Evolutionary conservation across 2,797 vertebrate genomes (phyloP).

Genomic region (Hyperoplus lanceolatus): DNA sequence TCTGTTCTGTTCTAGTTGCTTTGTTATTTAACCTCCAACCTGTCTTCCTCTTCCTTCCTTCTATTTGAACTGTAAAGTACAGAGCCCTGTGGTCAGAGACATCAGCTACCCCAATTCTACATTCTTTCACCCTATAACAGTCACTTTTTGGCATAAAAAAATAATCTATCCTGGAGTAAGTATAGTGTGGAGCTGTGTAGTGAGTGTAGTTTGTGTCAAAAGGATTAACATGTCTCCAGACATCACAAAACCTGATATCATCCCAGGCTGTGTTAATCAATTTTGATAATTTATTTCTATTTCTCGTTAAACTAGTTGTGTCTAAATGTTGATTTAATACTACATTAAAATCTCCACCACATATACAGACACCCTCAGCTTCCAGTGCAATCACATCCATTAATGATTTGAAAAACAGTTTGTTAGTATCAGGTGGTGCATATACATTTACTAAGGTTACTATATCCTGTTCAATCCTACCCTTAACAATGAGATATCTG

Average conservation of each 20-base stretch:
- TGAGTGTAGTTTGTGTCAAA: too few species aligned
- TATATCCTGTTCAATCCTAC: not conserved
- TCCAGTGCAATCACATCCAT: conserved; percentile 2
- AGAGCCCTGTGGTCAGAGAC: not conserved
- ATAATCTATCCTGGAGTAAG: too few species aligned
- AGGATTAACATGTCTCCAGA: too few species aligned
- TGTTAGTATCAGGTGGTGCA: not conserved
- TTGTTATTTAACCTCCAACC: not conserved
- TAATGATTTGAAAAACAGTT: not conserved
- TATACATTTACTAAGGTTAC: not conserved
- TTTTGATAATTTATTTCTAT: too few species aligned
- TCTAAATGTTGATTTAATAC: not conserved
- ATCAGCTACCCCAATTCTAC: not conserved
- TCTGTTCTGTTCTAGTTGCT: not conserved
- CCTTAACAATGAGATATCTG: too few species aligned
- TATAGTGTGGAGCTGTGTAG: too few species aligned
- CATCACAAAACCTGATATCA: too few species aligned
- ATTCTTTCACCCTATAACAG: not conserved
- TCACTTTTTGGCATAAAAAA: too few species aligned
- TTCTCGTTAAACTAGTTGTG: not conserved
- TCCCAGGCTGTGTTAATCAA: too few species aligned
- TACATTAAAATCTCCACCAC: not conserved
- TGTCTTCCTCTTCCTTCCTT: not conserved
- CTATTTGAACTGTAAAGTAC: not conserved
- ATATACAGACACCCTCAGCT: conserved; percentile 2